A percentile compares a stretch with the other conserved stretches of the same genome.
phyloP scores from a whole-genome alignment of 1,140 invertebrate species.

The Drosophila sp. region DNA sequence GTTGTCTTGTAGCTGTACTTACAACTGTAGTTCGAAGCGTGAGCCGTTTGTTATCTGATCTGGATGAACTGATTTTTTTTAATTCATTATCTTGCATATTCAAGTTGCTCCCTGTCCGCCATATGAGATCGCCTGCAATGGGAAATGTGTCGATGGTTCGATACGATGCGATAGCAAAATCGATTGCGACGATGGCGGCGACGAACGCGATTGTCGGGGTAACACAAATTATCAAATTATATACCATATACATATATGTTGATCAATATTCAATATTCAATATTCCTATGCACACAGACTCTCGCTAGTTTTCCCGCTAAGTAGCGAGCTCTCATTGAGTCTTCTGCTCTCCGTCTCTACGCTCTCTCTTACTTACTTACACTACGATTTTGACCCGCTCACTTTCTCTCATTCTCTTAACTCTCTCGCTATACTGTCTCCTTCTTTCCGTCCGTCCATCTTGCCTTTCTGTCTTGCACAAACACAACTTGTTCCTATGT shows the following conservation, averaged over 20 bases:
- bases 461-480: slow-evolving; percentile 4
- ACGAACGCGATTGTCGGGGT: slow-evolving; percentile 88
- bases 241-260: no score
- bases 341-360: not conserved
- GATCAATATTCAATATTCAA: slow-evolving; percentile 4
- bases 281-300: slow-evolving; percentile 6
- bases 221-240: slow-evolving; percentile 74
- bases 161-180: slow-evolving; percentile 87
- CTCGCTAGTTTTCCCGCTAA: slow-evolving; percentile 6
- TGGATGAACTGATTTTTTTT: slow-evolving; percentile 9
- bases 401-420: not conserved
- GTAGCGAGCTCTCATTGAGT: not conserved
- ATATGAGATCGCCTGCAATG: slow-evolving; percentile 54
- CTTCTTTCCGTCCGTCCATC: not conserved
- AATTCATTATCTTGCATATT: slow-evolving; percentile 30
- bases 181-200: slow-evolving; percentile 90
- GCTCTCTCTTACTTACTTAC: not conserved
- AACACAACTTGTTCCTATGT: not conserved
- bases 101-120: slow-evolving; percentile 48
- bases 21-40: no score
- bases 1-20: no score
- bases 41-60: no score
- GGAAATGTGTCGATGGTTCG: slow-evolving; percentile 56
- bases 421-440: not conserved
- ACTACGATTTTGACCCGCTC: no score